Conservation (phyloP, 2,888 invertebrate genomes). For the Idaea straminata region DNA sequence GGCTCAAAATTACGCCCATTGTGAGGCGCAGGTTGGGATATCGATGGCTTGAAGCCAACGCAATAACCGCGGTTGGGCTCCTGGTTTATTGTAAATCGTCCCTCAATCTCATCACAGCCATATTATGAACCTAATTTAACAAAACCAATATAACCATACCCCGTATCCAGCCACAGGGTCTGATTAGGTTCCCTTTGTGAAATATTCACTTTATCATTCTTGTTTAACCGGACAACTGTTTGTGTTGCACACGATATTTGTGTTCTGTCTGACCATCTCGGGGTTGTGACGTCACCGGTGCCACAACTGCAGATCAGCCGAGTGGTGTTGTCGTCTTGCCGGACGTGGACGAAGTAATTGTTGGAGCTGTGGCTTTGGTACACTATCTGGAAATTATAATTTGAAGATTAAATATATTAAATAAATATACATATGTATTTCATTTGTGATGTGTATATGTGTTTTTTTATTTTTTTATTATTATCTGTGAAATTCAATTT, state of each 20-base stretch:
- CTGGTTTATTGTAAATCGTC: no score
- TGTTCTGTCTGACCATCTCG: constrained; percentile 46
- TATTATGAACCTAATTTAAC: constrained; percentile 69
- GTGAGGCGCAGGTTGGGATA: no score
- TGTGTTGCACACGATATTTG: constrained; percentile 67
- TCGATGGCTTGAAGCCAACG: no score
- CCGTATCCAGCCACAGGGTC: constrained; percentile 59
- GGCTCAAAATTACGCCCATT: no score
- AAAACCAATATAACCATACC: constrained; percentile 67
- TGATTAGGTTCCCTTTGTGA: constrained; percentile 64
- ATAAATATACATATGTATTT: no score
- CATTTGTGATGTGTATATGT: no score
- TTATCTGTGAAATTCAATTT: no score
- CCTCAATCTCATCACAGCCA: constrained; percentile 47
- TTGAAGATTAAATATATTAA: neutral
- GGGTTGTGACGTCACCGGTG: constrained; percentile 57
- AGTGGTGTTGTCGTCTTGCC: constrained; percentile 36
- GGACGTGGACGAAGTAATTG: constrained; percentile 65
- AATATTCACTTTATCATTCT: constrained; percentile 58
- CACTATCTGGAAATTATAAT: constrained; percentile 52
- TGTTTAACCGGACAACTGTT: constrained; percentile 54
- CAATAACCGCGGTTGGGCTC: no score
- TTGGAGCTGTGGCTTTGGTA: constrained; percentile 63
- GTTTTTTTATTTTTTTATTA: no score
- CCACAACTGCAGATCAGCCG: constrained; percentile 57